Conservation (phyloP, 2,888 invertebrate genomes). For the Amiota communis region DNA sequence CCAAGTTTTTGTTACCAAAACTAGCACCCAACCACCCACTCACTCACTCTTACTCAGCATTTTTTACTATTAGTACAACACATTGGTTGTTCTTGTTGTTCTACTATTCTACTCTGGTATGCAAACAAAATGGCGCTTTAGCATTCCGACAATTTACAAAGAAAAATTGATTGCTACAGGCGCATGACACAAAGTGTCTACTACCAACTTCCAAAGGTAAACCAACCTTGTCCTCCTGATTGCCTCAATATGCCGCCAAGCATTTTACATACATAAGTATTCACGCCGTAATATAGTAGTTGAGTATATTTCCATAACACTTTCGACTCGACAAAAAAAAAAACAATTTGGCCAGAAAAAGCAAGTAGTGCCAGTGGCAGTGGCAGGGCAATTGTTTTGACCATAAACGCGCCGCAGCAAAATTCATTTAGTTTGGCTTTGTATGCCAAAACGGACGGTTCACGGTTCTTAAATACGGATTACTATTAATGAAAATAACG, state of each 20-base stretch:
- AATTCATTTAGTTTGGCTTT: constrained; percentile 25
- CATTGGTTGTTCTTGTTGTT: too few relatives aligned
- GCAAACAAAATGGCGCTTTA: constrained; percentile 66
- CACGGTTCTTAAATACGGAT: not conserved
- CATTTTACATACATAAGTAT: constrained; percentile 4
- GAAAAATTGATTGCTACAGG: constrained; percentile 57
- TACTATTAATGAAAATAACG: too few relatives aligned
- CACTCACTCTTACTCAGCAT: too few relatives aligned
- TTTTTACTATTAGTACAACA: too few relatives aligned
- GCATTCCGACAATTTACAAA: constrained; percentile 53
- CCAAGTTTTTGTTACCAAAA: too few relatives aligned
- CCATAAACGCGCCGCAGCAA: constrained; percentile 12
- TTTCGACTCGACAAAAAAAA: not conserved
- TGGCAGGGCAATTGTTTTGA: not conserved
- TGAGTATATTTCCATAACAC: constrained; percentile 17
- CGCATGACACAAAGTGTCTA: constrained; percentile 23
- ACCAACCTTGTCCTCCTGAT: not conserved
- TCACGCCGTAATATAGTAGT: not conserved
- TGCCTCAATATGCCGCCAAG: too few relatives aligned
- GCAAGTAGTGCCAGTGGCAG: not conserved
- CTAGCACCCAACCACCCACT: too few relatives aligned
- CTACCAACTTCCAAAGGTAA: constrained; percentile 26
- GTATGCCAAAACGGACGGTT: constrained; percentile 22
- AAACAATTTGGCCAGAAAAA: constrained; percentile 13
- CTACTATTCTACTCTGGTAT: constrained; percentile 32